phyloP scores from a whole-genome alignment of 2,888 invertebrate species.

The Steinernema hermaphroditum region DNA sequence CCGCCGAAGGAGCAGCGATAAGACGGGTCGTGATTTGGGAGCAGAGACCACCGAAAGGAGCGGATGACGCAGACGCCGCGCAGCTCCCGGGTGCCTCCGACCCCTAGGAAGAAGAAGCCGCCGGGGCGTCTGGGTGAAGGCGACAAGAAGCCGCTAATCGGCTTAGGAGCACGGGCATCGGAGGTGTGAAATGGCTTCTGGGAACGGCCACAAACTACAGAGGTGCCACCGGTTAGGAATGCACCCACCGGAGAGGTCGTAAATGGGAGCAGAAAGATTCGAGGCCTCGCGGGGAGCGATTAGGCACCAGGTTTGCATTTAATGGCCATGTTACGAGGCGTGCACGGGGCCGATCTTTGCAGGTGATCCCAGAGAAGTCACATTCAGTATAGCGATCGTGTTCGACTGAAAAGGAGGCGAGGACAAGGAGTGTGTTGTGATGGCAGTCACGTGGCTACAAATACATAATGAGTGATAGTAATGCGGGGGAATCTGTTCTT shows the following conservation, averaged over 20 bases:
- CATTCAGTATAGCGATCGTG: too few relatives aligned
- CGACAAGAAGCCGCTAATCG: background rate
- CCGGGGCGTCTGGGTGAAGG: background rate
- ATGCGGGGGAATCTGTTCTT: too few relatives aligned
- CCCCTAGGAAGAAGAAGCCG: too few relatives aligned
- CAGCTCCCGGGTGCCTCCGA: too few relatives aligned
- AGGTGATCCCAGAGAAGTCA: too few relatives aligned
- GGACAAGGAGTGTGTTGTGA: too few relatives aligned
- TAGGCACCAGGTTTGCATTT: background rate
- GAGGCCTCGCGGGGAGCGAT: background rate
- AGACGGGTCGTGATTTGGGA: conserved; percentile 14
- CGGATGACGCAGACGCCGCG: too few relatives aligned
- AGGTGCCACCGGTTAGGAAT: background rate
- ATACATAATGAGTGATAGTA: too few relatives aligned
- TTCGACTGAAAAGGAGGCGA: too few relatives aligned
- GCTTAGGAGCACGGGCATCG: conserved; percentile 2
- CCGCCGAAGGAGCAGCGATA: background rate
- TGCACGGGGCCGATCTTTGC: too few relatives aligned
- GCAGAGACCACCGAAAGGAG: background rate
- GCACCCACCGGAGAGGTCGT: background rate
- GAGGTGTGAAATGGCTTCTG: background rate
- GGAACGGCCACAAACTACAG: background rate
- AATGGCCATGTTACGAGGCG: background rate
- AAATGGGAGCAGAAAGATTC: background rate
- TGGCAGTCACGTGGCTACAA: too few relatives aligned